A percentile compares a stretch with the other conserved stretches of the same genome.
These are phyloP conservation scores for Dasysyrphus tricinctus DNA, from an alignment of 2,888 invertebrate species.

Conservation along the genomic window DNA sequence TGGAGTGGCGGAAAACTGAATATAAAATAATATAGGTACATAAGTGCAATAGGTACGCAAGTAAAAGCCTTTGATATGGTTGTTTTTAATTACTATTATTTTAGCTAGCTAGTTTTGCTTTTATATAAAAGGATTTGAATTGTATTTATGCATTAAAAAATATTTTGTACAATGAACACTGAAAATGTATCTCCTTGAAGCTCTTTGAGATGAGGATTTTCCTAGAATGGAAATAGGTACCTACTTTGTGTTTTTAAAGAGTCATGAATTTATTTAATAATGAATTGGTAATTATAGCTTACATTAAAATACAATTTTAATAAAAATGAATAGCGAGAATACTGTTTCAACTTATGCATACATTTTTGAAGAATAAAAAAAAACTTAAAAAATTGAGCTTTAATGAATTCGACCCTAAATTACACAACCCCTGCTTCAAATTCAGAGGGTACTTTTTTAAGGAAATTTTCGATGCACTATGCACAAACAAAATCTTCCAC, in stretches of 20 bases:
- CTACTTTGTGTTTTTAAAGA: neutral
- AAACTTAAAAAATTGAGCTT: too few relatives aligned
- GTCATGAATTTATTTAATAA: neutral
- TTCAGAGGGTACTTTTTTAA: too few relatives aligned
- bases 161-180: neutral
- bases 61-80: slow-evolving; percentile 5
- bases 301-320: too few relatives aligned
- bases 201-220: neutral
- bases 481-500: too few relatives aligned
- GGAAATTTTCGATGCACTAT: too few relatives aligned
- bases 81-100: neutral
- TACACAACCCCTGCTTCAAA: too few relatives aligned
- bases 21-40: slow-evolving; percentile 9
- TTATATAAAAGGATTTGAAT: neutral
- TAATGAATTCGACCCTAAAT: too few relatives aligned
- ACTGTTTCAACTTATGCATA: too few relatives aligned
- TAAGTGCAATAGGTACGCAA: neutral
- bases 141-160: neutral
- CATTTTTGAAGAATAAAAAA: too few relatives aligned
- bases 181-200: neutral
- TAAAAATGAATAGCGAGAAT: too few relatives aligned
- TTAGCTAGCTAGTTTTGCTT: neutral
- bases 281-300: too few relatives aligned
- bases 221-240: neutral
- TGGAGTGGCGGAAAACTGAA: slow-evolving; percentile 6